These are phyloP conservation scores for Halcyon chelicuti DNA, from an alignment of 2,797 vertebrate genomes.

Conservation along the genomic window DNA sequence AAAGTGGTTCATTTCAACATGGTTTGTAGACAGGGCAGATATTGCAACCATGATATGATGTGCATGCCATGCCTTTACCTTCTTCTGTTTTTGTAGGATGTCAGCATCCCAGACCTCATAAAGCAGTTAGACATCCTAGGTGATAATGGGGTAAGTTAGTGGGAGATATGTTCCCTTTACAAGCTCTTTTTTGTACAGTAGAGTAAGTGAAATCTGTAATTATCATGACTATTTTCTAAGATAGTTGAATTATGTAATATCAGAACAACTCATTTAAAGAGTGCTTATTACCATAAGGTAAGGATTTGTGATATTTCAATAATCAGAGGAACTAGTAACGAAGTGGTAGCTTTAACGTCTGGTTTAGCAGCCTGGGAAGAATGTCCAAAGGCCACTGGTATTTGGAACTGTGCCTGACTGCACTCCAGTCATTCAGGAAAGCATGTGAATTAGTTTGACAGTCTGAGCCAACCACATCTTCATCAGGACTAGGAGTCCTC, in stretches of 20 bases:
- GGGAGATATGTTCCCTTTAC: not conserved
- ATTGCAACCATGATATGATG: not conserved
- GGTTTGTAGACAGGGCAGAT: not conserved
- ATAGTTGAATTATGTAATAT: not conserved
- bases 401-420: not conserved
- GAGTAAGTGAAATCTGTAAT: not conserved
- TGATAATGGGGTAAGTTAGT: constrained; percentile 92
- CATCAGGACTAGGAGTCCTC: not conserved
- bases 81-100: constrained; percentile 84
- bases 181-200: not conserved
- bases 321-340: not conserved
- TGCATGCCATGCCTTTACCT: not conserved
- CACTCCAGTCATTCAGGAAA: not conserved
- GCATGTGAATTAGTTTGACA: not conserved
- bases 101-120: constrained; percentile 98
- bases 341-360: not conserved
- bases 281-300: not conserved
- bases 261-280: not conserved
- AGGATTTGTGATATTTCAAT: not conserved
- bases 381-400: constrained; percentile 6
- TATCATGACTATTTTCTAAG: not conserved
- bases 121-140: constrained; percentile 97
- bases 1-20: not conserved
- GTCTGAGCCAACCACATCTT: not conserved
- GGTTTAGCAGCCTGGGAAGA: not conserved